Evolutionary conservation across 2,797 vertebrate species (phyloP), one percentile per base, ranked within the genome.

Genomic region (Propithecus deckenii): DNA sequence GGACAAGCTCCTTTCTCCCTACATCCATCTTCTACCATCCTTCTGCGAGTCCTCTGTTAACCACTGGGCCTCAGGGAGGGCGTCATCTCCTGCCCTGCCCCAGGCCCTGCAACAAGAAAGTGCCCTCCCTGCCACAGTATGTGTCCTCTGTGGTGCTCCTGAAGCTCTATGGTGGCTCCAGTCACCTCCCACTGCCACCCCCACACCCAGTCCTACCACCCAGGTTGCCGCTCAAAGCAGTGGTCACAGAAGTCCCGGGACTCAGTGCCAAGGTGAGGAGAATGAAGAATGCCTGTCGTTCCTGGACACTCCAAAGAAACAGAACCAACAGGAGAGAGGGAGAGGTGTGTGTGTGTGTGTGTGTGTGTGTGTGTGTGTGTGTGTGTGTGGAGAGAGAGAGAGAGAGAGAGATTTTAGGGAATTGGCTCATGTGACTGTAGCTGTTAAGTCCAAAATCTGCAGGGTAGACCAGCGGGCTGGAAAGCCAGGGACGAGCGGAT

Each of bases 11-110:
- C 61, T 15, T 41, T 15, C 10, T 61, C 46, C 3, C 3, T 22
- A 7, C 1, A 1, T 2, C 6, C 38, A 18, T 1, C 15, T 69
- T 22, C n/a, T 22, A 30, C 11, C 32, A 7, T 4, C 25, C 46
- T 41, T 88, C 28, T 0, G 12, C 1, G 15, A 86, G 32, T 28
- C 1, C 25, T 69, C 67, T 25, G 23, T 41, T 52, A 80, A 63
- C 9, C 5, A 2, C 1, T 2, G 12, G 46, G 32, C 30, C 46
- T 61, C 78, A 25, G 74, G 48, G 4, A 28, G 32, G 1, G 2
- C 32, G 15, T 87, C 2, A 0, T 10, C 18, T 6, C 50, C 15
- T n/a, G 38, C n/a, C 57, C 38, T 38, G 22, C 38, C 65, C 38
- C 15, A 32, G 59, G 15, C 59, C 13, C 30, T 25, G 25, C 3